Base-by-base conservation (phyloP, 2,888 invertebrate species). In the Cenopis cana region DNA sequence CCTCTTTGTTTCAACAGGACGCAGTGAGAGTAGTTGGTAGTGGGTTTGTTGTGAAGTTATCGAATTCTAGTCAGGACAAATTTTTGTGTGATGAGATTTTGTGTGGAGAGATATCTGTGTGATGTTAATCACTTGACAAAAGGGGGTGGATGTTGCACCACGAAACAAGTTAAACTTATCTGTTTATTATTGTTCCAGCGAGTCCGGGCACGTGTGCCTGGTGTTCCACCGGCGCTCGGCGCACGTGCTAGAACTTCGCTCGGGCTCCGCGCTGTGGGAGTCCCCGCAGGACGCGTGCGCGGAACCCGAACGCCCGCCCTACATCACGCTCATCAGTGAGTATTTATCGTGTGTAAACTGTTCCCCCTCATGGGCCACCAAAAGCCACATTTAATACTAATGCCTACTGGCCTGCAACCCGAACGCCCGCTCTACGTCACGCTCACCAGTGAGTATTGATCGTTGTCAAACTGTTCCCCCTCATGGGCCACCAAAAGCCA, bases 121-220 rank as follows among this genome's bases (percentile, higher is more conserved):
- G n/a, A n/a, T n/a, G n/a, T n/a, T n/a, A n/a, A n/a, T n/a, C n/a
- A n/a, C n/a, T n/a, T n/a, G n/a, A n/a, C n/a, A n/a, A n/a, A n/a
- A n/a, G n/a, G n/a, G n/a, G n/a, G n/a, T n/a, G n/a, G n/a, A n/a
- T n/a, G n/a, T n/a, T n/a, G n/a, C n/a, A n/a, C n/a, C n/a, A n/a
- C n/a, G n/a, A n/a, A n/a, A n/a, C n/a, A n/a, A n/a, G n/a, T n/a
- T n/a, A n/a, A n/a, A n/a, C n/a, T n/a, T n/a, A n/a, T n/a, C 2
- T n/a, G 4, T 49, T 14, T 50, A 18, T 10, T 46, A n/a, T 20
- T 46, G 4, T 56, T 33, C 0, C 94, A 97, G 97, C 80, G 95
- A 96, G 81, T 97, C 96, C 38, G 97, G 97, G 4, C 97, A 96
- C 86, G 95, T 96, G 46, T 97, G 97, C 85, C 95, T 97, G 93